phyloP scores from a whole-genome alignment of 2,888 invertebrate genomes.

The Stomorhina lunata region DNA sequence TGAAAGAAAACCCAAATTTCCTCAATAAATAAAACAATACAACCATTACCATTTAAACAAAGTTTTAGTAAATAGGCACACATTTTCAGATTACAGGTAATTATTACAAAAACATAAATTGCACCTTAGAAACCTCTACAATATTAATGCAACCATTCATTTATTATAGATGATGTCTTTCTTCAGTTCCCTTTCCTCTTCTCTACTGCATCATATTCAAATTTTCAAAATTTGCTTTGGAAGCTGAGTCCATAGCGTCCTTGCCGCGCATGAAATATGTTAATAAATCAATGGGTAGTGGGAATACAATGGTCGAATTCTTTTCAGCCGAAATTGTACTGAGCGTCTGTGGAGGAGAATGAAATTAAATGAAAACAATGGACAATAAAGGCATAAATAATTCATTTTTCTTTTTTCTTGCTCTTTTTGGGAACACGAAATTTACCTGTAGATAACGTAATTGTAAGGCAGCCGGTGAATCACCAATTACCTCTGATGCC shows the following conservation, averaged over 20 bases:
- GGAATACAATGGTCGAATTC: conserved; percentile 97
- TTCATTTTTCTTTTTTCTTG: neutral
- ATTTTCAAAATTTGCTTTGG: conserved; percentile 31
- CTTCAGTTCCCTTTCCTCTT: neutral
- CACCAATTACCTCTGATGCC: conserved; percentile 95
- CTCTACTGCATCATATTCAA: neutral
- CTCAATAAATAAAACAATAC: too few species aligned
- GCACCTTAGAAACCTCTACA: neutral
- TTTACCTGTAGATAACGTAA: conserved; percentile 91
- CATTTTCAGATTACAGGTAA: conserved; percentile 12
- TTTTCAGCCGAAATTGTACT: conserved; percentile 97
- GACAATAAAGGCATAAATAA: conserved; percentile 34
- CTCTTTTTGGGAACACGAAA: neutral
- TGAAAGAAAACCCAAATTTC: too few species aligned
- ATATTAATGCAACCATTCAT: too few species aligned
- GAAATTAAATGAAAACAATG: conserved; percentile 1
- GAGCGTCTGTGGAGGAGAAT: conserved; percentile 85
- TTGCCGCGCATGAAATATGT: conserved; percentile 85
- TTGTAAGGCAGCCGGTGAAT: conserved; percentile 95
- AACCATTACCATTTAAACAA: conserved; percentile 3
- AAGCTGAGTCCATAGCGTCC: conserved; percentile 65
- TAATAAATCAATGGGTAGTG: conserved; percentile 88
- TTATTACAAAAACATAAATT: neutral
- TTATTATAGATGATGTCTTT: neutral
- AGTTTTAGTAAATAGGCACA: conserved; percentile 9